Percentiles rank a stretch among this genome's conserved stretches.
phyloP scores from a whole-genome alignment of 2,888 invertebrate genomes.

The Amphipoea oculea region DNA sequence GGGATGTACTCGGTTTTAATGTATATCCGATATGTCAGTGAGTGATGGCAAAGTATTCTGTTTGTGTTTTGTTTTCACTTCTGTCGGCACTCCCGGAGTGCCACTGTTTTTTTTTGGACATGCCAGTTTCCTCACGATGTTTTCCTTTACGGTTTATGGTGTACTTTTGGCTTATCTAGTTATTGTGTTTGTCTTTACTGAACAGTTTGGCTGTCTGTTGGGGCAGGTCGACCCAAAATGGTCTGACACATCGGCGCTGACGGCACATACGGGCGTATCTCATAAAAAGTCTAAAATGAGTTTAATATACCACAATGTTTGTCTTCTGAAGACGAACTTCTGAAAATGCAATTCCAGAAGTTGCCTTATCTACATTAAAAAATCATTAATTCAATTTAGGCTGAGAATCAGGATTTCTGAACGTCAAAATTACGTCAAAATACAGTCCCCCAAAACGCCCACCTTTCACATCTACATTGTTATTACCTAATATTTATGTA shows the following conservation, averaged over 20 bases:
- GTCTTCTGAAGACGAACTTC: too few relatives aligned
- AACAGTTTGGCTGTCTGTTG: background rate
- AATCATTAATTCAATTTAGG: background rate
- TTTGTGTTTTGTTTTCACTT: too few relatives aligned
- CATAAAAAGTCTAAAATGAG: too few relatives aligned
- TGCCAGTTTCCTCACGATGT: too few relatives aligned
- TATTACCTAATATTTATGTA: background rate
- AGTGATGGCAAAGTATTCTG: too few relatives aligned
- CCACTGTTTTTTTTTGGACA: too few relatives aligned
- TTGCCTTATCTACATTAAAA: background rate
- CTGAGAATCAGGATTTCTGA: background rate
- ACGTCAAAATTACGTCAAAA: background rate
- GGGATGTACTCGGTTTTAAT: too few relatives aligned
- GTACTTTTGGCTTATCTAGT: background rate
- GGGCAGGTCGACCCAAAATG: background rate
- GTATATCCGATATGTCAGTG: too few relatives aligned
- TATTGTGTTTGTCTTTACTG: background rate
- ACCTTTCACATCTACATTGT: too few relatives aligned
- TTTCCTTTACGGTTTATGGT: background rate
- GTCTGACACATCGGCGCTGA: background rate
- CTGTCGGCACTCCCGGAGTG: too few relatives aligned
- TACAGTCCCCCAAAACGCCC: background rate
- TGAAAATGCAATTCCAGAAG: background rate
- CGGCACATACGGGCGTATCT: too few relatives aligned
- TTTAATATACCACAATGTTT: too few relatives aligned